Conservation (phyloP, 2,888 invertebrate species). For the Campoletis raptor region DNA sequence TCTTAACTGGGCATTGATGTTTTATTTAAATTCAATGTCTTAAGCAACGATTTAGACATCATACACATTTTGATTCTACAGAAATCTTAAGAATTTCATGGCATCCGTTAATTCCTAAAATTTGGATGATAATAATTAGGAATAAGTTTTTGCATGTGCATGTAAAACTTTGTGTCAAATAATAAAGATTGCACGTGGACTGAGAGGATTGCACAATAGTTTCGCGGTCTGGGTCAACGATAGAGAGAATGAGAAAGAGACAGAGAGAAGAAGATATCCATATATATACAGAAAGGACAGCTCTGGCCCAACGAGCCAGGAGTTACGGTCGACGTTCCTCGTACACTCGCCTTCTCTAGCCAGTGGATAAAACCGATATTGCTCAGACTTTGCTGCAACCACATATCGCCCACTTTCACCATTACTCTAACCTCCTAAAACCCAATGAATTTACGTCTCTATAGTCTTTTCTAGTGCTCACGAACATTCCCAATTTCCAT, state of each 20-base stretch:
- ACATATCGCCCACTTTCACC: slow-evolving; percentile 30
- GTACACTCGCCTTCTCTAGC: slow-evolving; percentile 48
- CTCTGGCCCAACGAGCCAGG: slow-evolving; percentile 44
- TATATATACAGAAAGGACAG: not conserved
- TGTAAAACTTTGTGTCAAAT: slow-evolving; percentile 27
- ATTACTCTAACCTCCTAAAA: slow-evolving; percentile 24
- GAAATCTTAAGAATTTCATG: not conserved
- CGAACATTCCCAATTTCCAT: not conserved
- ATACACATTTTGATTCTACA: not conserved
- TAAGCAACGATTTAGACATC: not conserved
- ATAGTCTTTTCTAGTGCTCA: not conserved
- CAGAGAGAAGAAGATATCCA: slow-evolving; percentile 2
- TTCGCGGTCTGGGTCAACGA: slow-evolving; percentile 63
- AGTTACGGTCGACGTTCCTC: slow-evolving; percentile 67
- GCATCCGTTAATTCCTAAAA: not conserved
- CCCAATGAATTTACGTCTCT: slow-evolving; percentile 2
- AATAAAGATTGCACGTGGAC: slow-evolving; percentile 40
- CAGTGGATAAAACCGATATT: slow-evolving; percentile 65
- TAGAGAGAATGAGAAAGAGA: slow-evolving; percentile 1
- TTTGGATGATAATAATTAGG: not conserved
- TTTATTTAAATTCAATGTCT: not conserved
- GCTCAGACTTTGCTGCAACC: slow-evolving; percentile 55
- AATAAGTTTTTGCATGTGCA: not conserved
- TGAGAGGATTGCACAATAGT: slow-evolving; percentile 37
- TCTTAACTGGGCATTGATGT: no score